Evolutionary conservation across 1,140 invertebrate genomes (phyloP).

Genomic region (Cyphomyrmex costatus): DNA sequence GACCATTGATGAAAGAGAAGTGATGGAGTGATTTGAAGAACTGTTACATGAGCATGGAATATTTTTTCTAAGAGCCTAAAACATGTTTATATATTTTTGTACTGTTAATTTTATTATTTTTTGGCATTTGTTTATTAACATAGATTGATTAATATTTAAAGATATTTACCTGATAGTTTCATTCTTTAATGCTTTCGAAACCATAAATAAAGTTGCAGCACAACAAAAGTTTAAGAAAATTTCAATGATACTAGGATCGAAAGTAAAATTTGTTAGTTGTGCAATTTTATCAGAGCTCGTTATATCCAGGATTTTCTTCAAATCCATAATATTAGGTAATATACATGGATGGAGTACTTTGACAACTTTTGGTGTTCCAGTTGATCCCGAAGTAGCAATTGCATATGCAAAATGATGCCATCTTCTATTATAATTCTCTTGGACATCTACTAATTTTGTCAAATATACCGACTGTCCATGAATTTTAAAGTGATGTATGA

Average conservation of each 20-base stretch:
- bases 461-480: conserved; percentile 71
- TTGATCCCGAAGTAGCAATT: conserved; percentile 90
- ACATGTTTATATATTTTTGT: neutral
- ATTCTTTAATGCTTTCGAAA: conserved; percentile 87
- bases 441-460: conserved; percentile 61
- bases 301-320: conserved; percentile 87
- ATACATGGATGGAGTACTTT: conserved; percentile 89
- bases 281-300: conserved; percentile 89
- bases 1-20: conserved; percentile 89
- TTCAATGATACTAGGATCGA: conserved; percentile 94
- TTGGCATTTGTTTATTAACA: neutral
- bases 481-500: conserved; percentile 67
- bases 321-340: conserved; percentile 88
- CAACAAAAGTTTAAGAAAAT: conserved; percentile 90
- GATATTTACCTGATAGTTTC: conserved; percentile 79
- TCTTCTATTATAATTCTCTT: conserved; percentile 32
- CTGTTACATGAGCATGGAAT: conserved; percentile 87
- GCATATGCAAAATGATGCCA: conserved; percentile 86
- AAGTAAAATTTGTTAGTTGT: conserved; percentile 92
- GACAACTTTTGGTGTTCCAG: conserved; percentile 89
- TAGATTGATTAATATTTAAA: neutral
- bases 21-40: conserved; percentile 93
- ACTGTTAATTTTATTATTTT: neutral
- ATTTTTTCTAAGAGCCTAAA: conserved; percentile 85
- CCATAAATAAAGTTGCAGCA: conserved; percentile 90